Base-by-base conservation (phyloP, 2,888 invertebrate genomes). In the Acheta domesticus region DNA sequence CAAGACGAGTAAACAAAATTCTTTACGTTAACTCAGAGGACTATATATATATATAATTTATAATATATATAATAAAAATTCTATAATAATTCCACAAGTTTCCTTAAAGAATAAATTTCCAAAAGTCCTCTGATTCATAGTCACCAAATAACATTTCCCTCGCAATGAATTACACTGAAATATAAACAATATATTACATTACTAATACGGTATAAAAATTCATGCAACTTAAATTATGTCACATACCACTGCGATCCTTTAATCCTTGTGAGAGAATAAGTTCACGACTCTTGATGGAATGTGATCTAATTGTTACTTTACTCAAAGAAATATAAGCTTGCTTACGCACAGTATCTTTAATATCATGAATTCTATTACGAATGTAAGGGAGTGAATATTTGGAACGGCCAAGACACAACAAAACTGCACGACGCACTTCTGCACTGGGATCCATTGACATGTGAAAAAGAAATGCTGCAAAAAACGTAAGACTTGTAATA, bases 391-490 rank as follows among this genome's bases (percentile, higher is more conserved):
- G 89, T 4, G 94, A 94, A 75, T 90, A 89, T 75, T 90, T 90
- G 83, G 92, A 93, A 48, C 93, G 91, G 0, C 93, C 95, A 86
- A 96, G 92, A 77, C 91, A 91, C 84, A 91, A 90, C 74, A 96
- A 89, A 81, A 94, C 91, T 0, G 93, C 91, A 84, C 91, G 89
- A 83, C 88, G 86, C 0, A 96, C 95, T 78, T 92, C 92, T n/a
- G 92, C 88, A 82, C 91, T 93, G 0, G 94, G 93, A 86, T 97
- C 96, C 80, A 90, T 90, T 82, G 90, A 88, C 86, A 94, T 89
- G 82, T 94, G 93, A 84, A 91, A 92, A 48, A 91, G 88, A 83
- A 93, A 94, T 0, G 92, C 90, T 85, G 82, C 49, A 83, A 83
- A 80, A 77, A 79, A 79, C 77, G 23, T 11, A 14, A 76, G 36